Percentiles rank a stretch among this genome's conserved stretches.
These are phyloP conservation scores for Noctua janthina DNA, from an alignment of 2,888 invertebrate genomes.

Conservation along the genomic window DNA sequence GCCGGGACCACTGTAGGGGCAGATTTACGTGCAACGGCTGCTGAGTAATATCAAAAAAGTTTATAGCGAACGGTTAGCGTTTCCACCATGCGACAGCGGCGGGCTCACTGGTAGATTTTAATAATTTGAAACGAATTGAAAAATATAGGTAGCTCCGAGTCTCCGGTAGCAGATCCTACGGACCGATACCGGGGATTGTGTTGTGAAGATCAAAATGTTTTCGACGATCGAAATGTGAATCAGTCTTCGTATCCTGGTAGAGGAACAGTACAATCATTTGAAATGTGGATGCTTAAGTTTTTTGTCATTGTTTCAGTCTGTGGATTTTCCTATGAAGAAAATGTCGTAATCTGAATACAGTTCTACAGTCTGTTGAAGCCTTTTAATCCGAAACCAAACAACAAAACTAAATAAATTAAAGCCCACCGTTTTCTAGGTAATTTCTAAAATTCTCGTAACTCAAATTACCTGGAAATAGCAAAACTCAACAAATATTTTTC, in stretches of 20 bases:
- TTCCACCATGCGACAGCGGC: constrained; percentile 71
- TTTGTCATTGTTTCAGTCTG: not conserved
- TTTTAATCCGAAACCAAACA: not conserved
- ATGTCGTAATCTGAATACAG: too few species aligned
- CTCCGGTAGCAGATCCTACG: constrained; percentile 16
- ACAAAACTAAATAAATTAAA: not conserved
- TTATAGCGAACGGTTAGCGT: constrained; percentile 83
- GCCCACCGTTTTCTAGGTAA: not conserved
- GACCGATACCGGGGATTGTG: constrained; percentile 16
- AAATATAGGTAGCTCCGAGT: constrained; percentile 68
- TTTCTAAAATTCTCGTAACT: not conserved
- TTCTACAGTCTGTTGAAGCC: too few species aligned
- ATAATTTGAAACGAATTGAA: constrained; percentile 83
- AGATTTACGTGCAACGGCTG: constrained; percentile 89
- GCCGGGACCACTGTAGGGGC: constrained; percentile 87
- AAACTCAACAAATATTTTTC: constrained; percentile 2
- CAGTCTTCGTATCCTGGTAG: not conserved
- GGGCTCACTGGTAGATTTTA: constrained; percentile 77
- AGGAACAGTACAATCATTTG: not conserved
- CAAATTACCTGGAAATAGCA: not conserved
- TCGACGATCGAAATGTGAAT: not conserved
- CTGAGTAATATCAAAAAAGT: constrained; percentile 89
- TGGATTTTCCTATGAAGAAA: not conserved
- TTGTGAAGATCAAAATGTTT: constrained; percentile 27
- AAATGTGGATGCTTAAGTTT: not conserved